A percentile compares a stretch with the other conserved stretches of the same genome.
phyloP scores from a whole-genome alignment of 2,797 vertebrate species.

The Sebastiscus albofasciatus region DNA sequence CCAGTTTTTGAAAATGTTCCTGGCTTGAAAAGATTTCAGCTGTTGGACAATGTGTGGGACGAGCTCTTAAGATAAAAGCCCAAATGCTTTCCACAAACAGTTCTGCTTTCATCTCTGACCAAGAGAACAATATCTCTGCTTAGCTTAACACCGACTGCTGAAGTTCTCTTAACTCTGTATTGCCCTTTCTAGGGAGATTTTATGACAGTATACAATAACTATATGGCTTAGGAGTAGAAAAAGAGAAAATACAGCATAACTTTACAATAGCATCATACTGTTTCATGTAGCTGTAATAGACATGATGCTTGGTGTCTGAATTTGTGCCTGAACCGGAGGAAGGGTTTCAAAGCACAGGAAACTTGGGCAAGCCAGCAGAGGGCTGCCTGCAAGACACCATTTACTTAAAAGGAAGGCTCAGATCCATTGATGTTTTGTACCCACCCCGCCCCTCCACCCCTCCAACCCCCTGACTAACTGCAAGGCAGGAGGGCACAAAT shows the following conservation, averaged over 20 bases:
- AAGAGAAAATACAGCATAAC: conserved; percentile 17
- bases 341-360: conserved; percentile 87
- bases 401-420: conserved; percentile 81
- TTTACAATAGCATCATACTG: conserved; percentile 50
- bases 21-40: conserved; percentile 74
- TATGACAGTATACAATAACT: conserved; percentile 11
- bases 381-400: conserved; percentile 84
- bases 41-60: conserved; percentile 78
- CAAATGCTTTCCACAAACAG: conserved; percentile 78
- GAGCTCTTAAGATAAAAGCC: conserved; percentile 71
- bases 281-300: conserved; percentile 64
- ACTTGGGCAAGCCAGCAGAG: conserved; percentile 84
- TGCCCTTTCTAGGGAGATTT: conserved; percentile 42
- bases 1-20: conserved; percentile 65
- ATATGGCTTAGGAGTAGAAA: neutral
- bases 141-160: conserved; percentile 56
- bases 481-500: conserved; percentile 79
- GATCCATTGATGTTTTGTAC: conserved; percentile 76
- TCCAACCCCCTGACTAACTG: conserved; percentile 77
- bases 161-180: conserved; percentile 57
- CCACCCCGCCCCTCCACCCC: conserved; percentile 69
- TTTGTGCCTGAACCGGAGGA: conserved; percentile 78
- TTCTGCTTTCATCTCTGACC: conserved; percentile 80
- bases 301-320: conserved; percentile 71
- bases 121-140: conserved; percentile 75